These are phyloP conservation scores for Anguilla pacifica DNA, from an alignment of 2,797 vertebrate species.

Conservation along the genomic window DNA sequence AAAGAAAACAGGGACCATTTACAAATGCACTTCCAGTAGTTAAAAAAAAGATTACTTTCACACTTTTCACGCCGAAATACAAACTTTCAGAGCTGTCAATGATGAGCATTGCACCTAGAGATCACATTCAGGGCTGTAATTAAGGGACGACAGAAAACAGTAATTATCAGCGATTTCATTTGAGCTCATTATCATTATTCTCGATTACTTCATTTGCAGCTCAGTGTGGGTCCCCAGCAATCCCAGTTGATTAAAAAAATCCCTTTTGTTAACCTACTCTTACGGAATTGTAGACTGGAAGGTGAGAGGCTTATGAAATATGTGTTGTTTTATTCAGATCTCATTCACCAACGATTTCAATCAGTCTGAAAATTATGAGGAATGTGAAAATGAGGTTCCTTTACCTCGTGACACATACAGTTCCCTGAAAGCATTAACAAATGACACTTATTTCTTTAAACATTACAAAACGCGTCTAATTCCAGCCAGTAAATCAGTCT, in stretches of 20 bases:
- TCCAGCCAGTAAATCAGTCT: background rate
- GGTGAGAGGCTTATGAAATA: background rate
- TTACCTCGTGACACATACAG: background rate
- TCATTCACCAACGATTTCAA: background rate
- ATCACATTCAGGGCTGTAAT: conserved; percentile 39
- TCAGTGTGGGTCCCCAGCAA: conserved; percentile 49
- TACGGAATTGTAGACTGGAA: background rate
- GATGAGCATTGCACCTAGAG: conserved; percentile 9
- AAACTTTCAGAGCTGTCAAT: conserved; percentile 20
- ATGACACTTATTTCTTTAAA: background rate
- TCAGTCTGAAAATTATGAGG: background rate
- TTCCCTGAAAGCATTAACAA: background rate
- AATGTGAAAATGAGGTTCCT: background rate
- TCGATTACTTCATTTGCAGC: conserved; percentile 71
- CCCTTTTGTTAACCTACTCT: background rate
- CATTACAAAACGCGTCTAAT: background rate
- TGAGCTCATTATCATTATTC: conserved; percentile 61
- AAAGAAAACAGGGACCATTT: background rate
- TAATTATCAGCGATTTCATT: conserved; percentile 62
- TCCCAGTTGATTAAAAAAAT: background rate
- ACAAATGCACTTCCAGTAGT: background rate
- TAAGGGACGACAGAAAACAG: conserved; percentile 59
- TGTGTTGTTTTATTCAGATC: background rate
- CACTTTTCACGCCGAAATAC: background rate
- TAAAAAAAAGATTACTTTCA: conserved; percentile 9